Evolutionary conservation across 1,140 invertebrate species (phyloP).

Genomic region (Aplysia californica): DNA sequence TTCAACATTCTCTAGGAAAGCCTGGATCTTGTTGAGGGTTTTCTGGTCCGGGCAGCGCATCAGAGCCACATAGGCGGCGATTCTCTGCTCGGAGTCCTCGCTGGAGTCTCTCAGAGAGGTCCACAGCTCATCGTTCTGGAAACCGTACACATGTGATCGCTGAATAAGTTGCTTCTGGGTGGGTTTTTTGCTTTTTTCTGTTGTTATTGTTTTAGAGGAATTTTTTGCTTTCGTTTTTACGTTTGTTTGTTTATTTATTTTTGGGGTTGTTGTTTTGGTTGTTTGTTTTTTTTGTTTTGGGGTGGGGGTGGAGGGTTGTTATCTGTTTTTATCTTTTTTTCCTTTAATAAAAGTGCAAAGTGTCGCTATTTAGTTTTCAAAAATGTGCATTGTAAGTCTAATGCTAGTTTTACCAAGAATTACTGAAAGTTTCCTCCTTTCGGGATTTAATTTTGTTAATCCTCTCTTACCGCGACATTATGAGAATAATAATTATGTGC

Average conservation of each 20-base stretch:
- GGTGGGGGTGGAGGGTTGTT: too few species aligned
- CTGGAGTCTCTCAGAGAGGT: slow-evolving; percentile 77
- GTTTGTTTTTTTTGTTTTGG: too few species aligned
- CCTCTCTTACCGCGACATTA: too few species aligned
- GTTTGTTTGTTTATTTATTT: not conserved
- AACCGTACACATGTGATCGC: slow-evolving; percentile 2
- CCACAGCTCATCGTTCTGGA: slow-evolving; percentile 71
- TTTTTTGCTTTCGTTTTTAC: not conserved
- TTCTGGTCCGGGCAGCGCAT: slow-evolving; percentile 89
- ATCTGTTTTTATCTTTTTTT: too few species aligned
- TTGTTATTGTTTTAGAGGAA: not conserved
- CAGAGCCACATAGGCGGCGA: slow-evolving; percentile 86
- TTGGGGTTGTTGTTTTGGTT: slow-evolving; percentile 67
- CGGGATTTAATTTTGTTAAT: too few species aligned
- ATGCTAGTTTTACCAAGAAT: too few species aligned
- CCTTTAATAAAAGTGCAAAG: too few species aligned
- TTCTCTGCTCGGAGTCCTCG: slow-evolving; percentile 85
- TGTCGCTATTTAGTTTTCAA: too few species aligned
- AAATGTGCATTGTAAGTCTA: too few species aligned
- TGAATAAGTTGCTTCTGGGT: not conserved
- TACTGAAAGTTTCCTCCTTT: too few species aligned
- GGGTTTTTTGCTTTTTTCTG: not conserved
- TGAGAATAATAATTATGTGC: too few species aligned
- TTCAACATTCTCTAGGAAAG: not conserved
- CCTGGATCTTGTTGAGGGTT: slow-evolving; percentile 77